These are phyloP conservation scores for Butorides virescens DNA, from an alignment of 2,113 vertebrate genomes.

Conservation along the genomic window DNA sequence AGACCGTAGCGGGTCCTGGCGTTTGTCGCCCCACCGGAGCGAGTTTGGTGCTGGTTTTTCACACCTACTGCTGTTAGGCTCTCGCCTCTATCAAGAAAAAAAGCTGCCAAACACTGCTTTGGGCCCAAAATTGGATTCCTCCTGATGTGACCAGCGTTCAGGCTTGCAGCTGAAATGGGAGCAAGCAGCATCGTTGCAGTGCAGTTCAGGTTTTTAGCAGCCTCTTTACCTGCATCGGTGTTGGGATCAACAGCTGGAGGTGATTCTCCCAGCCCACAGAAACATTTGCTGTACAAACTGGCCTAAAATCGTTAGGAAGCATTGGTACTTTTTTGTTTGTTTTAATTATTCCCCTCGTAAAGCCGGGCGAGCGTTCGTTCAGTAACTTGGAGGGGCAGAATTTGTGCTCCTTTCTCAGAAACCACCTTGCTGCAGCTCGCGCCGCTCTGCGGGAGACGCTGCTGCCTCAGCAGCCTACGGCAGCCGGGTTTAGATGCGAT, in stretches of 20 bases:
- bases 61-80: not conserved
- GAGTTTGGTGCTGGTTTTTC: not conserved
- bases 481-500: not conserved
- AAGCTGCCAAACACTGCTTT: not conserved
- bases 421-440: accelerated
- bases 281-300: not conserved
- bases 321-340: not conserved
- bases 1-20: accelerated
- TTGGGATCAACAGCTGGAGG: not conserved
- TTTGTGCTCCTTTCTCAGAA: not conserved
- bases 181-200: not conserved
- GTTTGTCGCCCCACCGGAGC: accelerated
- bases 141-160: accelerated
- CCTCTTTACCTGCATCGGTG: accelerated
- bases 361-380: not conserved
- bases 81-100: not conserved
- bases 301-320: not conserved
- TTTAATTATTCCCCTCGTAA: not conserved
- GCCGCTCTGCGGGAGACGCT: not conserved
- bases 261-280: not conserved
- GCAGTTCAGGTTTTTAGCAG: not conserved
- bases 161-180: not conserved
- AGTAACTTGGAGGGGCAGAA: not conserved
- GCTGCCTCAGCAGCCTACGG: not conserved
- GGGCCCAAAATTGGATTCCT: not conserved